phyloP scores from a whole-genome alignment of 2,113 vertebrate genomes.

The human (Homo sapiens) region DNA sequence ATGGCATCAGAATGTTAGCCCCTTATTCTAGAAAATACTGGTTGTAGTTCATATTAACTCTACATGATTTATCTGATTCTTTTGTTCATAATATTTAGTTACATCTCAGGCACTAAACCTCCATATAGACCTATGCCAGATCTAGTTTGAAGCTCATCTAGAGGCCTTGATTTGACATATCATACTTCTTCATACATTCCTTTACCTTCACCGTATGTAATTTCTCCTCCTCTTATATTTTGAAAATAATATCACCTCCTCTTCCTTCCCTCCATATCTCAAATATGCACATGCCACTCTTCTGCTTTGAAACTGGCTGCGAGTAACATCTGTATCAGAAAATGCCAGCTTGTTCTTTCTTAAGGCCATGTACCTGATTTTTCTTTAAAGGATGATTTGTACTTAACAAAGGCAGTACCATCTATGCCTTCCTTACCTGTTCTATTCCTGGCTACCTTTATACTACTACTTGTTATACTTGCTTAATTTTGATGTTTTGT shows the following conservation, averaged over 20 bases:
- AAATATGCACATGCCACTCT: background rate
- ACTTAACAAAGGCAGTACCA: background rate
- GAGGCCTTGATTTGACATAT: background rate
- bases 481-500: background rate
- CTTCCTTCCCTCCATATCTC: background rate
- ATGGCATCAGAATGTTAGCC: background rate
- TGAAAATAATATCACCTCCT: background rate
- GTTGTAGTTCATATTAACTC: background rate
- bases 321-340: background rate
- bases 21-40: background rate
- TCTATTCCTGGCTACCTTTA: background rate
- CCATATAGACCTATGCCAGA: background rate
- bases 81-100: background rate
- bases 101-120: background rate
- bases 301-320: background rate
- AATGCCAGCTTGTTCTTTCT: background rate
- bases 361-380: background rate
- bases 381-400: background rate
- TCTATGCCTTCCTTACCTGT: background rate
- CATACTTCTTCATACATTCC: background rate
- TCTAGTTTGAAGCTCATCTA: background rate
- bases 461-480: background rate
- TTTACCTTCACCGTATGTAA: background rate
- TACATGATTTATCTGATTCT: background rate
- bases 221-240: slow-evolving; percentile 20